These are phyloP conservation scores for Drosophila quasianomalipes DNA, from an alignment of 2,888 invertebrate genomes.

Conservation along the genomic window DNA sequence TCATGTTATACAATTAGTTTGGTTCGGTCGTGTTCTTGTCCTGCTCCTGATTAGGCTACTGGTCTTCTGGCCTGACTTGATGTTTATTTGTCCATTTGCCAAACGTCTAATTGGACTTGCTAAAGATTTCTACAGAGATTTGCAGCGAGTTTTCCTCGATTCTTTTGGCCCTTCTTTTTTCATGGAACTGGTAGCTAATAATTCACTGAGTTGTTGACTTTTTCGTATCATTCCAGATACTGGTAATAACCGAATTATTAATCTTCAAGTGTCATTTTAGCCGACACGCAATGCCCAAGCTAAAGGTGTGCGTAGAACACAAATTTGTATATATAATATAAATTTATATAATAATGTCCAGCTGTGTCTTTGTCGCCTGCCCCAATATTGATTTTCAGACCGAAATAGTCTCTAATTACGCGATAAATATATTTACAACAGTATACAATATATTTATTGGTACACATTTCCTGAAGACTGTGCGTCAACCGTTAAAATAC, in stretches of 20 bases:
- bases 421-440: not conserved
- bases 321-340: slow-evolving; percentile 2
- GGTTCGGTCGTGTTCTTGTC: slow-evolving; percentile 41
- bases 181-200: slow-evolving; percentile 44
- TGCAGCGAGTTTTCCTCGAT: slow-evolving; percentile 36
- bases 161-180: slow-evolving; percentile 7
- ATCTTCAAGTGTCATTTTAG: slow-evolving; percentile 50
- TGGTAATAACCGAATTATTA: slow-evolving; percentile 52
- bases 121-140: slow-evolving; percentile 80
- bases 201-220: slow-evolving; percentile 36
- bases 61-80: slow-evolving; percentile 18
- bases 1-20: slow-evolving; percentile 81
- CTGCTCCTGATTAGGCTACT: slow-evolving; percentile 17
- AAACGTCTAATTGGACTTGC: slow-evolving; percentile 79
- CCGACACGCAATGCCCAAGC: slow-evolving; percentile 40
- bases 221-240: slow-evolving; percentile 25
- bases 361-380: slow-evolving; percentile 17
- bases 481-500: not conserved
- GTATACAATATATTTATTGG: not conserved
- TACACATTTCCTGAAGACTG: not conserved
- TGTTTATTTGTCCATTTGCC: slow-evolving; percentile 78
- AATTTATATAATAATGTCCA: slow-evolving; percentile 24
- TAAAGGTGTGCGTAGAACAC: slow-evolving; percentile 15
- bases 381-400: slow-evolving; percentile 41
- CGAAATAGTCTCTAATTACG: slow-evolving; percentile 30